A percentile compares a stretch with the other conserved stretches of the same genome.
Conservation (phyloP, 2,113 vertebrate species). For the Mionectes macconnelli region DNA sequence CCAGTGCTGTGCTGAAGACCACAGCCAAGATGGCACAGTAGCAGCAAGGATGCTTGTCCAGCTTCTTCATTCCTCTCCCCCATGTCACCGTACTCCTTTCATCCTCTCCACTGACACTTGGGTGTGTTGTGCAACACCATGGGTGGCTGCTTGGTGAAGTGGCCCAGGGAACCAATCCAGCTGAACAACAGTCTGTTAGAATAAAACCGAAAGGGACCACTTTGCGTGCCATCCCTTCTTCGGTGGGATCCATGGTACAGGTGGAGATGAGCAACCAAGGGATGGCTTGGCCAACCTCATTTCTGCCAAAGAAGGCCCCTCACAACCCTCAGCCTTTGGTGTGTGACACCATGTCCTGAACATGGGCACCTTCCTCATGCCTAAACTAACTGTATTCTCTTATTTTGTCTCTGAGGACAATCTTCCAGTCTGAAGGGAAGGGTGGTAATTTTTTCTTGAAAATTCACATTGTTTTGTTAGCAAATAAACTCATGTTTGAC, state of each 20-base stretch:
- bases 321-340: neutral
- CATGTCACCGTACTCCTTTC: neutral
- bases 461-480: constrained; percentile 29
- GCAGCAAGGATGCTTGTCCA: neutral
- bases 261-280: neutral
- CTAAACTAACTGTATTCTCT: neutral
- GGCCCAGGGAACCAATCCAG: neutral
- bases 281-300: neutral
- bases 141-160: neutral
- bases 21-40: fast-evolving
- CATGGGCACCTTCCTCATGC: fast-evolving
- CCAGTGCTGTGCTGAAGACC: neutral
- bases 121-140: fast-evolving
- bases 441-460: neutral
- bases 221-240: neutral
- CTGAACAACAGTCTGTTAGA: neutral
- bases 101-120: neutral
- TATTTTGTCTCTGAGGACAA: neutral
- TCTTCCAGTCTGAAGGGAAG: neutral
- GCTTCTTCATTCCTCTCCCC: neutral
- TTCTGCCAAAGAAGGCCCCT: neutral
- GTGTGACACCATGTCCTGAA: neutral
- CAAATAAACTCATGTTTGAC: constrained; percentile 31
- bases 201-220: neutral
- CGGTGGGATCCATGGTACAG: neutral